phyloP scores from a whole-genome alignment of 1,140 invertebrate genomes.

The Procambarus clarkii region DNA sequence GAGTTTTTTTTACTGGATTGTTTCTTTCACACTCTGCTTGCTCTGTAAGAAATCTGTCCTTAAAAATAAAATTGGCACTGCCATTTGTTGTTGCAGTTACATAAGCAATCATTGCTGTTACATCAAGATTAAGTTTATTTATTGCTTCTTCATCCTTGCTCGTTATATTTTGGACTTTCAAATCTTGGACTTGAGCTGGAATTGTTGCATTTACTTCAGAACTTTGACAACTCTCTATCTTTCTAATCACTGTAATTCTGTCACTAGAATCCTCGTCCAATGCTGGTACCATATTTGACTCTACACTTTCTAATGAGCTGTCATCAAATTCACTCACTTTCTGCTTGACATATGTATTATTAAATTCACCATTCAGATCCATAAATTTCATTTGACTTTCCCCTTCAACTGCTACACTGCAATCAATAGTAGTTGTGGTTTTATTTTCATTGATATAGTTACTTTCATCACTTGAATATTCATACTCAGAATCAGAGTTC shows the following conservation, averaged over 20 bases:
- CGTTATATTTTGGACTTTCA: not conserved
- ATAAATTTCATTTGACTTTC: not conserved
- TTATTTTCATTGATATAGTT: not conserved
- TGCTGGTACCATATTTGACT: not conserved
- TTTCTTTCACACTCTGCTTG: slow-evolving; percentile 61
- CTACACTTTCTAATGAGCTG: not conserved
- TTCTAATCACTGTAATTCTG: not conserved
- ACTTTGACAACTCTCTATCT: not conserved
- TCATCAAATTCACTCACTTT: not conserved
- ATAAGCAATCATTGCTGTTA: slow-evolving; percentile 64
- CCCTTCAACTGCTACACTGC: not conserved
- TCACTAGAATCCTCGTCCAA: not conserved
- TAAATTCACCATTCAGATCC: not conserved
- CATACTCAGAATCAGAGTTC: slow-evolving; percentile 1
- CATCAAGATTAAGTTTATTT: slow-evolving; percentile 47
- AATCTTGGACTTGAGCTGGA: not conserved
- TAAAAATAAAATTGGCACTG: slow-evolving; percentile 34
- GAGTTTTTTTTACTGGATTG: slow-evolving; percentile 52
- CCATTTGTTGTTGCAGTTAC: slow-evolving; percentile 57
- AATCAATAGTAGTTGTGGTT: not conserved
- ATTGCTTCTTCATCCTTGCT: not conserved
- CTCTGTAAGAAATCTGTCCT: slow-evolving; percentile 50
- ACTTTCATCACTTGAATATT: not conserved
- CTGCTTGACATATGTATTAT: not conserved
- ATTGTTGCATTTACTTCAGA: not conserved